Percentiles rank a stretch among this genome's conserved stretches.
phyloP scores from a whole-genome alignment of 2,888 invertebrate genomes.

The Maniola hyperantus region DNA sequence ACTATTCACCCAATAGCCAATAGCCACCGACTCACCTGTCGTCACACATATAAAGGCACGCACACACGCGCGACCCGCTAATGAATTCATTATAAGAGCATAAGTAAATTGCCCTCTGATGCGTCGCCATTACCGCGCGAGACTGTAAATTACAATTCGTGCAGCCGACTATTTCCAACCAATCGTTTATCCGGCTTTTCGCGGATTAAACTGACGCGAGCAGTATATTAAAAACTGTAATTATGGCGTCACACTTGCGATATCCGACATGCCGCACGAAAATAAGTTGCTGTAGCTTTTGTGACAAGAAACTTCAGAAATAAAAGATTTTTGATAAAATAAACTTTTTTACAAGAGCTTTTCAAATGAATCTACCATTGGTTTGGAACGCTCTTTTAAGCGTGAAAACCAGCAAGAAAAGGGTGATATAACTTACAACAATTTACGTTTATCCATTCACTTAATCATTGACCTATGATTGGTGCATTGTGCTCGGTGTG shows the following conservation, averaged over 20 bases:
- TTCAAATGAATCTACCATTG: too few species aligned
- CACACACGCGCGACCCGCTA: constrained; percentile 47
- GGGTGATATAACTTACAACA: too few species aligned
- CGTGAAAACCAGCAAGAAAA: too few species aligned
- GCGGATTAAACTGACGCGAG: constrained; percentile 46
- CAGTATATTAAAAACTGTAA: constrained; percentile 48
- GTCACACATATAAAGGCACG: constrained; percentile 10
- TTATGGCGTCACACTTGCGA: background rate
- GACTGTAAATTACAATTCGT: constrained; percentile 78
- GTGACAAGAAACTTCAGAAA: too few species aligned
- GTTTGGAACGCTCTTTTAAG: too few species aligned
- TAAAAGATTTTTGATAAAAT: too few species aligned
- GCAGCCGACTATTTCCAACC: constrained; percentile 61
- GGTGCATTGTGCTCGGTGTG: too few species aligned
- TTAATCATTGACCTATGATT: too few species aligned
- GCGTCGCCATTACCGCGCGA: constrained; percentile 74
- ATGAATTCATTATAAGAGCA: constrained; percentile 82
- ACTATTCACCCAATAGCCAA: background rate
- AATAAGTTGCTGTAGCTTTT: background rate
- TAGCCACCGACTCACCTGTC: background rate
- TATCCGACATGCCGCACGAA: background rate
- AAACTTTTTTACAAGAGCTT: too few species aligned
- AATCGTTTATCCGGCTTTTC: constrained; percentile 71
- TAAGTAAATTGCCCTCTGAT: constrained; percentile 79
- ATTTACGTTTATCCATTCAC: too few species aligned